phyloP scores from a whole-genome alignment of 1,140 invertebrate genomes.

The Ceratosolen solmsi region DNA sequence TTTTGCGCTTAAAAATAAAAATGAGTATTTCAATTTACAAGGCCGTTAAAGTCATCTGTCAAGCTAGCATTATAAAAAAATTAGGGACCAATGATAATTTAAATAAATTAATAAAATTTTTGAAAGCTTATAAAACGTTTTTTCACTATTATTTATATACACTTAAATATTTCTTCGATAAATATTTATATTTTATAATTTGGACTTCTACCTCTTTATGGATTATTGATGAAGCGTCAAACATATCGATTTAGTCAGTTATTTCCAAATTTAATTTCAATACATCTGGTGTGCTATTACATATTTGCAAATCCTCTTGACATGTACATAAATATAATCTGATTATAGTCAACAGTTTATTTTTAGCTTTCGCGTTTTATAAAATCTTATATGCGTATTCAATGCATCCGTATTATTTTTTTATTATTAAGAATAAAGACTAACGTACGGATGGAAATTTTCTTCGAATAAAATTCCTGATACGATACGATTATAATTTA shows the following conservation, averaged over 20 bases:
- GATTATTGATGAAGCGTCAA: not conserved
- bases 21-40: not conserved
- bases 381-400: no score
- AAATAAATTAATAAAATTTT: slow-evolving; percentile 11
- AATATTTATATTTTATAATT: not conserved
- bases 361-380: not conserved
- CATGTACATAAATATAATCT: not conserved
- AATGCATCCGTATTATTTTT: no score
- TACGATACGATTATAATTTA: no score
- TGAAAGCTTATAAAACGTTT: not conserved
- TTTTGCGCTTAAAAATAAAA: not conserved
- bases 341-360: not conserved
- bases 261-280: not conserved
- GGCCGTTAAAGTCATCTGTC: not conserved
- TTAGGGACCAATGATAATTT: not conserved
- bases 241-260: not conserved
- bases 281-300: not conserved
- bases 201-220: not conserved
- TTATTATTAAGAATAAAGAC: no score
- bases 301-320: not conserved
- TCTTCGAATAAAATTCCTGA: no score
- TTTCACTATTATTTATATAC: not conserved
- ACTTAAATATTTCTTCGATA: not conserved
- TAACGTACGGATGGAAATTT: no score
- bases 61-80: not conserved